A percentile compares a stretch with the other conserved stretches of the same genome.
These are phyloP conservation scores for Eleginops maclovinus DNA, from an alignment of 2,113 vertebrate species.

Conservation along the genomic window DNA sequence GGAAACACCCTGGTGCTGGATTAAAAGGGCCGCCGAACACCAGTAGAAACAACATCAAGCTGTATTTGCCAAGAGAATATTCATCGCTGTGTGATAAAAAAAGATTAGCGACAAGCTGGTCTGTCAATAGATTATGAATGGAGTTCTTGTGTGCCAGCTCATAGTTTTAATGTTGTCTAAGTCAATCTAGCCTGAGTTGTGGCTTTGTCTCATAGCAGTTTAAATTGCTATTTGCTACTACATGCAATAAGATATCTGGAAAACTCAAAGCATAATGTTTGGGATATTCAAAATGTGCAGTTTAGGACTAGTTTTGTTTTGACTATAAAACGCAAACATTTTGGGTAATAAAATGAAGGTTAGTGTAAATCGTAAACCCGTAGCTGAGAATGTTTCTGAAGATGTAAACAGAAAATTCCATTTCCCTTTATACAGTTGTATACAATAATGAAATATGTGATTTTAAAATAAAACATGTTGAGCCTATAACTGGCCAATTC, in stretches of 20 bases:
- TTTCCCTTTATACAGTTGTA: background rate
- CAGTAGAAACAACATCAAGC: slow-evolving; percentile 62
- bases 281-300: slow-evolving; percentile 17
- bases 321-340: slow-evolving; percentile 12
- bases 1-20: slow-evolving; percentile 62
- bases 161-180: slow-evolving; percentile 25
- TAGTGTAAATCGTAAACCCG: background rate
- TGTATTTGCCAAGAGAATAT: slow-evolving; percentile 64
- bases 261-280: slow-evolving; percentile 3
- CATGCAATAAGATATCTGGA: slow-evolving; percentile 1
- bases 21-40: slow-evolving; percentile 66
- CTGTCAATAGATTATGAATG: slow-evolving; percentile 57
- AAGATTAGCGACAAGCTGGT: slow-evolving; percentile 58
- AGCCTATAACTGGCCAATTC: background rate
- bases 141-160: slow-evolving; percentile 41
- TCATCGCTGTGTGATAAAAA: slow-evolving; percentile 68
- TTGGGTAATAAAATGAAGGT: background rate
- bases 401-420: background rate
- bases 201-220: slow-evolving; percentile 3
- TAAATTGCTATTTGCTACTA: background rate
- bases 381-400: background rate
- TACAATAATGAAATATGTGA: background rate
- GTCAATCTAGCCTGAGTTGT: background rate
- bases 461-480: background rate
- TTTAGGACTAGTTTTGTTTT: background rate